Percentiles rank a stretch among this genome's conserved stretches.
Evolutionary conservation across 2,888 invertebrate species (phyloP).

Genomic region (Yponomeuta evonymella): DNA sequence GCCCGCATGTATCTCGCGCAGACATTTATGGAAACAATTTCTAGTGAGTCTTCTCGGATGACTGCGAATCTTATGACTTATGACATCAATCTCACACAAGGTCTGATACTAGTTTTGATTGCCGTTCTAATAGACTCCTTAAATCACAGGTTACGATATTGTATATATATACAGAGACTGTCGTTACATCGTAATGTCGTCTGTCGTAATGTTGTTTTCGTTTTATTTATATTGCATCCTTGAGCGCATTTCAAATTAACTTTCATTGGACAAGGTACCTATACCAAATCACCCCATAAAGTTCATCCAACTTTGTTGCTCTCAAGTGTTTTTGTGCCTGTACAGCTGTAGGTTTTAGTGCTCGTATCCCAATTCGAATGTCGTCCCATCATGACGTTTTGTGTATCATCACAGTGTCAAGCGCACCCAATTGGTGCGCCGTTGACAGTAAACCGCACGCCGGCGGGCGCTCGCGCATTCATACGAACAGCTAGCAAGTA

Average conservation of each 20-base stretch:
- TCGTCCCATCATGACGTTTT: background rate
- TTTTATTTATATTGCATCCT: background rate
- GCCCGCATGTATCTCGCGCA: background rate
- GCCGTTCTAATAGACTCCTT: too few relatives aligned
- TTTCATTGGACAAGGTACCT: background rate
- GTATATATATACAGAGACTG: too few relatives aligned
- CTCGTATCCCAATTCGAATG: background rate
- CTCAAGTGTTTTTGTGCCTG: background rate
- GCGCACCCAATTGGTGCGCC: slow-evolving; percentile 23
- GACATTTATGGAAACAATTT: too few relatives aligned
- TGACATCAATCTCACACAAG: too few relatives aligned
- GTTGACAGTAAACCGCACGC: slow-evolving; percentile 43
- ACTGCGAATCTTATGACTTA: too few relatives aligned
- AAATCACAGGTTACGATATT: too few relatives aligned
- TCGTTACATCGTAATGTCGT: too few relatives aligned
- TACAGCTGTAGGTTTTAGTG: background rate
- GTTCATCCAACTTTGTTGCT: background rate
- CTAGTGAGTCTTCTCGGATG: too few relatives aligned
- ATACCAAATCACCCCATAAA: background rate
- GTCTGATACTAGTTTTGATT: too few relatives aligned
- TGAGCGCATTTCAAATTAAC: background rate
- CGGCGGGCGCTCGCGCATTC: slow-evolving; percentile 2
- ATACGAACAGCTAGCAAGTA: background rate
- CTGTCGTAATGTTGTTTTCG: background rate
- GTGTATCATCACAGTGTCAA: slow-evolving; percentile 5